Percentiles rank a stretch among this genome's conserved stretches.
Evolutionary conservation across 2,888 invertebrate genomes (phyloP).

Genomic region (Abscondita cerata): DNA sequence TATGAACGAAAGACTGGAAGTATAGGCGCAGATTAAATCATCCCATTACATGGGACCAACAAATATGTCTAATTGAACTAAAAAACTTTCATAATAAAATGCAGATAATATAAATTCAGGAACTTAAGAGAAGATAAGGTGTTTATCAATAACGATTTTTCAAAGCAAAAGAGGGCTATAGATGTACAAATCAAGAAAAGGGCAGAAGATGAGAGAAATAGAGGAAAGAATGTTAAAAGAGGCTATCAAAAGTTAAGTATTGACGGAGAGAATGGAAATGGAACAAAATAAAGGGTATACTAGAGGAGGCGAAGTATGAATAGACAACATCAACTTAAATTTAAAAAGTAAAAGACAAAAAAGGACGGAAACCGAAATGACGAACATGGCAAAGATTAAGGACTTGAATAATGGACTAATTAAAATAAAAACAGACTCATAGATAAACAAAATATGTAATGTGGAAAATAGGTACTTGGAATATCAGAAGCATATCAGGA

Average conservation of each 20-base stretch:
- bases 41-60: too few relatives aligned
- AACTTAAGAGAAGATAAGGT: not conserved
- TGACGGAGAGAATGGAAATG: not conserved
- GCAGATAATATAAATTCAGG: constrained; percentile 5
- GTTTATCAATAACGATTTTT: constrained; percentile 10
- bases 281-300: not conserved
- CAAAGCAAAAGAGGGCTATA: constrained; percentile 6
- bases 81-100: constrained; percentile 6
- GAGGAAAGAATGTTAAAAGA: not conserved
- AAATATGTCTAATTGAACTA: not conserved
- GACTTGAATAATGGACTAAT: not conserved
- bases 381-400: constrained; percentile 5
- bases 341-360: not conserved
- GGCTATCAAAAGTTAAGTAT: not conserved
- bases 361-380: not conserved
- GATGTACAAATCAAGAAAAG: constrained; percentile 4
- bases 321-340: not conserved
- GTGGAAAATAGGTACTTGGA: not conserved
- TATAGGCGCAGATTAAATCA: too few relatives aligned
- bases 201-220: not conserved
- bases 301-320: constrained; percentile 4
- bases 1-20: too few relatives aligned
- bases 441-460: not conserved
- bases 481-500: too few relatives aligned
- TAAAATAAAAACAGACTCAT: not conserved